Evolutionary conservation across 1,140 invertebrate genomes (phyloP), one percentile per base, ranked within the genome.

Genomic region (Formica selysi): DNA sequence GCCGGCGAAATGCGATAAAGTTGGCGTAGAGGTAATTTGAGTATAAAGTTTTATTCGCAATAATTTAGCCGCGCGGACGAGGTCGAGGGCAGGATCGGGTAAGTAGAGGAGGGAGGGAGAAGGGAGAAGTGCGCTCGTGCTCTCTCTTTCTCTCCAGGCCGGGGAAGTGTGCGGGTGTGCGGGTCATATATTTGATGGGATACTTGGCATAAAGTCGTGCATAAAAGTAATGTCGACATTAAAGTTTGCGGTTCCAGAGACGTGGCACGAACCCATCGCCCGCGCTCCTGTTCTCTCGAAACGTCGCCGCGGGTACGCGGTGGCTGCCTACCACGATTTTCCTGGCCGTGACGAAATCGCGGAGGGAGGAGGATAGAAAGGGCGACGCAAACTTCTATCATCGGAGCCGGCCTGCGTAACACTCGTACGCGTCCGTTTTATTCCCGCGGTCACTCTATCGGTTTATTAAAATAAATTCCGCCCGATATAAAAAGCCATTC

Each of bases 21-120:
- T 95, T 95, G 91, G 93, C 91, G 93, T 92, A 93, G 91, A 94
- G 92, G 94, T 94, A 95, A 94, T 95, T 95, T 95, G 91, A 93
- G 92, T 94, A 94, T 95, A 95, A 95, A 95, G 93, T 95, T 95
- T 95, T 95, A 95, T 95, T 95, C 93, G 94, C 93, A 94, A 95
- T 95, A 95, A 95, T 95, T 95, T 95, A 94, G 90, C 90, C 90
- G 62, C 64, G 64, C 76, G 86, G 76, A 38, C 65, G 76, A 48
- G 86, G 67, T 86, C 57, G 74, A 83, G 44, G 78, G 85, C 65
- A 85, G 29, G 54, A 62, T 57, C n/a, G 67, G 81, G 38, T 78
- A 16, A 67, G 76, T 76, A 62, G 48, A 51, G 48, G 48, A 51
- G 19, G 73, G 68, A 32, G 32, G 3, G 29, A 65, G 73, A 68